Evolutionary conservation across 2,888 invertebrate genomes (phyloP), one percentile per base, ranked within the genome.

Genomic region (Hyppa rectilinea): DNA sequence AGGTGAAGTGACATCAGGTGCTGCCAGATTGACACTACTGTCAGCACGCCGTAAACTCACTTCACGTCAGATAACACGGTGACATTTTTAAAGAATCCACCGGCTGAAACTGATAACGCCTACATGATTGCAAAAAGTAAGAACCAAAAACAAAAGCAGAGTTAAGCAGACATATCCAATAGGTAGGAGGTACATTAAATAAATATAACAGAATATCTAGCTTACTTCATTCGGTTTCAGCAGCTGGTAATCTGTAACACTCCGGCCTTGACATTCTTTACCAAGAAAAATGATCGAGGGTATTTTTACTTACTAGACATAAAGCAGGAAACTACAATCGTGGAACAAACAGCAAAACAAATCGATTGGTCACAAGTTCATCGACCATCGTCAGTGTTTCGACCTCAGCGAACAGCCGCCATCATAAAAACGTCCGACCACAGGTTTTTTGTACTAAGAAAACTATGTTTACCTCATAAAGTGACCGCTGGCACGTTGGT

Each of bases 401-500:
- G 63, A 82, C 78, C 82, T 74, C 75, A 65, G 49, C 64, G 60
- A 31, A 10, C 53, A 67, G 66, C 76, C 67, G 75, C 78, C 73
- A 78, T 74, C 68, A 64, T 61, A 56, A 71, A 60, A 58, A 43
- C 23, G 31, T 40, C 75, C 63, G n/a, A 43, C n/a, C 29, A 81
- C 31, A 38, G 10, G 17, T 10, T 56, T 68, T 64, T 65, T 63
- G n/a, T n/a, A 60, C 40, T 40, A 71, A 63, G 31, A 64, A 50
- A 76, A 55, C 55, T 38, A 63, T 73, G 62, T 83, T 89, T 92
- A 95, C 97, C 97, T 97, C 96, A 97, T 97, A 90, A 97, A 97
- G 96, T 97, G 97, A 95, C 97, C 97, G 96, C 96, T 96, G 96
- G 97, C 97, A 96, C 97, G 97, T 96, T 97, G 97, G 89, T 97